These are phyloP conservation scores for Aurelia sp. DNA, from an alignment of 30 jellyfish, hydroid and myxozoan genomes.

Conservation along the genomic window DNA sequence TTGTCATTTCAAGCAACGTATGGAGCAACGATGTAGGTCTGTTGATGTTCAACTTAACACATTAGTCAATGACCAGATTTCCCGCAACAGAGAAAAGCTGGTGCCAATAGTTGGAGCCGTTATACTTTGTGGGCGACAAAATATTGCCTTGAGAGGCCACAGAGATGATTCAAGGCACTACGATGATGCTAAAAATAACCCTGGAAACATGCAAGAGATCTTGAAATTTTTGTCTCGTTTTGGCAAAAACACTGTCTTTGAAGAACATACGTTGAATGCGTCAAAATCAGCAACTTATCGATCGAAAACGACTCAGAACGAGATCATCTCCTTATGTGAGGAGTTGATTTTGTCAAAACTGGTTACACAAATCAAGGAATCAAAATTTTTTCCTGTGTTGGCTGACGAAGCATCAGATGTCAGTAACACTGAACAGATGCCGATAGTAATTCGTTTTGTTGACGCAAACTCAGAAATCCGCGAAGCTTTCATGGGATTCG, in stretches of 20 bases:
- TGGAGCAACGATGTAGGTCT: slow-evolving; percentile 2
- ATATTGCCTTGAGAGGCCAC: slow-evolving; percentile 44
- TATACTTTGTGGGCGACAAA: slow-evolving; percentile 40
- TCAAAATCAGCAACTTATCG: slow-evolving; percentile 38
- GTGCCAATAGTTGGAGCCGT: slow-evolving; percentile 45
- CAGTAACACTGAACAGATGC: slow-evolving; percentile 53
- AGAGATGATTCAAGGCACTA: slow-evolving; percentile 33
- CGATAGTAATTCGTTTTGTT: slow-evolving; percentile 37
- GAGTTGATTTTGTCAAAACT: slow-evolving; percentile 12
- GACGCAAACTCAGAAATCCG: neutral
- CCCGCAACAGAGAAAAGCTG: neutral
- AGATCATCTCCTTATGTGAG: slow-evolving; percentile 62
- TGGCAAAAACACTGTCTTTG: slow-evolving; percentile 15
- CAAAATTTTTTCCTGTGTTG: slow-evolving; percentile 26
- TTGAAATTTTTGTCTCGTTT: neutral
- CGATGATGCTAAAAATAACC: slow-evolving; percentile 15
- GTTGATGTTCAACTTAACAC: neutral
- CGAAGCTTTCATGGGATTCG: slow-evolving; percentile 29
- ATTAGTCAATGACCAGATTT: neutral
- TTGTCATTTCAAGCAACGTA: neutral
- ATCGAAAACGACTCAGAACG: slow-evolving; percentile 77
- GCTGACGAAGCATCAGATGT: slow-evolving; percentile 70
- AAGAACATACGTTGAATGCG: slow-evolving; percentile 8
- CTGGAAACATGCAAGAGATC: slow-evolving; percentile 37
- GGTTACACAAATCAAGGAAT: slow-evolving; percentile 20